Percentiles rank a stretch among this genome's conserved stretches.
Evolutionary conservation across 2,113 vertebrate species (phyloP).

Genomic region (Clarias gariepinus): DNA sequence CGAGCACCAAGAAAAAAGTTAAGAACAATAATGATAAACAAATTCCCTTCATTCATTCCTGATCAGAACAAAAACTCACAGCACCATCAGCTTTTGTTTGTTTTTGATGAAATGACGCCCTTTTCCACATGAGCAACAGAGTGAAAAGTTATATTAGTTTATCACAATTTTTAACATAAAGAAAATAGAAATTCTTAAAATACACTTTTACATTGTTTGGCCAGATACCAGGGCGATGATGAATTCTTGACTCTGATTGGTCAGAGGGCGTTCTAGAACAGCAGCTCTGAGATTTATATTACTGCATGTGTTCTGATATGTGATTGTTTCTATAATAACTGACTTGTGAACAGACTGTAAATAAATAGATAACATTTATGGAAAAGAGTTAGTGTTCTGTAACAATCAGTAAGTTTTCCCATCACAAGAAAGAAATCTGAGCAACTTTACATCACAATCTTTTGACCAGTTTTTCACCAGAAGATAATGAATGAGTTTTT

Average conservation of each 20-base stretch:
- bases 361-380: neutral
- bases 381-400: neutral
- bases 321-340: neutral
- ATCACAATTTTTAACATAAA: neutral
- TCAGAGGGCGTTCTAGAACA: neutral
- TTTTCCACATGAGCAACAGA: neutral
- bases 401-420: neutral
- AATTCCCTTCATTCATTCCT: neutral
- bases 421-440: too few species aligned
- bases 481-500: too few species aligned
- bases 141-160: neutral
- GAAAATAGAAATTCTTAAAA: neutral
- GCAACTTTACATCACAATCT: too few species aligned
- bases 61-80: neutral
- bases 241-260: neutral
- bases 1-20: conserved; percentile 46
- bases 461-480: too few species aligned
- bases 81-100: conserved; percentile 22
- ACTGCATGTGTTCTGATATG: neutral
- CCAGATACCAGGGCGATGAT: neutral
- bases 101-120: conserved; percentile 33
- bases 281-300: neutral
- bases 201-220: neutral
- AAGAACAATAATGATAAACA: conserved; percentile 14
- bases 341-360: neutral